Evolutionary conservation across 2,888 invertebrate genomes (phyloP), one percentile per base, ranked within the genome.

Genomic region (Ellobium chinense): DNA sequence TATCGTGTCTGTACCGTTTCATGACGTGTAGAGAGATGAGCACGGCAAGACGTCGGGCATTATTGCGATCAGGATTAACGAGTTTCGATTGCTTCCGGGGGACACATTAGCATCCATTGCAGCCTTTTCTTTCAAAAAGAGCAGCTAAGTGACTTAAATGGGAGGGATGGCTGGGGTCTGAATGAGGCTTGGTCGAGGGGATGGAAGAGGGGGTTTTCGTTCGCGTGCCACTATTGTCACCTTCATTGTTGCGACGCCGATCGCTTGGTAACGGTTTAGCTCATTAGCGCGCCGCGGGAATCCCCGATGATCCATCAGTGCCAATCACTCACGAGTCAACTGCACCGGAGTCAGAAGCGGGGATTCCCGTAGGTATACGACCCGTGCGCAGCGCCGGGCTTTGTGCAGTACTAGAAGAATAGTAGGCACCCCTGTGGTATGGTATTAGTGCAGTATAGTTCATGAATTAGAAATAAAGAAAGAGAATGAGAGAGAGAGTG

Each of bases 251-350:
- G 12, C 39, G 4, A 27, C n/a, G 7, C 21, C 66, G 36, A 24
- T 36, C 46, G 29, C 46, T 39, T 24, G 14, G 39, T 46, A 68
- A 24, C 39, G 14, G 9, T 34, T 24, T 27, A 29, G 46, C 68
- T n/a, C 68, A 46, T 68, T 68, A 68, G 39, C 68, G 68, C 68
- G n/a, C 68, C 14, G 39, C 46, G 46, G 68, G 68, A 27, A 68
- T 68, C 29, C 46, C 68, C 46, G 27, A 24, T 1, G n/a, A 68
- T 68, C 24, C 68, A 39, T 68, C 68, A 68, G 39, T 68, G 68
- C 39, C 68, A 68, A 24, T 68, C 39, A 68, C 39, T 36, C 24
- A 9, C 18, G 12, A n/a, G 39, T 68, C n/a, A 46, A 46, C 46
- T 18, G n/a, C n/a, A n/a, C n/a, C n/a, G 7, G 46, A 18, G 9